These are phyloP conservation scores for Mechanitis messenoides DNA, from an alignment of 2,888 invertebrate genomes.

Conservation along the genomic window DNA sequence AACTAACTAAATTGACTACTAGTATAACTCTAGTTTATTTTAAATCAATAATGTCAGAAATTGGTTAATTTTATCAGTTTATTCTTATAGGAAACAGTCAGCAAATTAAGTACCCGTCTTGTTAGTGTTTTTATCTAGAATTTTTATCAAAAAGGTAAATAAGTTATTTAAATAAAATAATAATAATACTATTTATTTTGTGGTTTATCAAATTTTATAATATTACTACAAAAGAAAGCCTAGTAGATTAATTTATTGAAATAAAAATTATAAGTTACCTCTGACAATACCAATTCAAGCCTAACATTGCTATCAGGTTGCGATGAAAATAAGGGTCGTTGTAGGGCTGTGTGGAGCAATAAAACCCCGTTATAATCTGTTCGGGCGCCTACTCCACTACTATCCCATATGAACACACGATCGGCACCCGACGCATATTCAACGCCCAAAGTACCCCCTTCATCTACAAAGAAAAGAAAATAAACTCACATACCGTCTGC, in stretches of 20 bases:
- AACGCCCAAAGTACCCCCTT: constrained; percentile 81
- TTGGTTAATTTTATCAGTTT: too few relatives aligned
- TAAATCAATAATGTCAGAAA: too few relatives aligned
- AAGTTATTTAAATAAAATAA: too few relatives aligned
- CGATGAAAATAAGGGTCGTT: constrained; percentile 86
- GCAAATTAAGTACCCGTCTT: too few relatives aligned
- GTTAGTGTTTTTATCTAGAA: too few relatives aligned
- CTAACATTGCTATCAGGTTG: constrained; percentile 85
- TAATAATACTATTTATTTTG: too few relatives aligned
- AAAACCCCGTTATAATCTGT: constrained; percentile 95
- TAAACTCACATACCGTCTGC: constrained; percentile 23
- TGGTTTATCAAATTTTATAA: too few relatives aligned
- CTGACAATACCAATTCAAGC: constrained; percentile 90
- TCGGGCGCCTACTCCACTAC: constrained; percentile 87
- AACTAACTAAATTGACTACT: too few relatives aligned
- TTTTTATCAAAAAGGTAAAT: too few relatives aligned
- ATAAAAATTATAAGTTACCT: constrained; percentile 73
- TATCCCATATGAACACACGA: constrained; percentile 89
- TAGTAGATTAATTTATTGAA: constrained; percentile 13
- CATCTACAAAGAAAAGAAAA: constrained; percentile 67
- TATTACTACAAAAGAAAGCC: constrained; percentile 1
- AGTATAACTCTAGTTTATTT: too few relatives aligned
- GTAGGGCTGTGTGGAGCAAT: constrained; percentile 90
- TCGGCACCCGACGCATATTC: constrained; percentile 87
- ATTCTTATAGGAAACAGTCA: too few relatives aligned